These are phyloP conservation scores for Orgyia antiqua DNA, from an alignment of 2,888 invertebrate species.

Conservation along the genomic window DNA sequence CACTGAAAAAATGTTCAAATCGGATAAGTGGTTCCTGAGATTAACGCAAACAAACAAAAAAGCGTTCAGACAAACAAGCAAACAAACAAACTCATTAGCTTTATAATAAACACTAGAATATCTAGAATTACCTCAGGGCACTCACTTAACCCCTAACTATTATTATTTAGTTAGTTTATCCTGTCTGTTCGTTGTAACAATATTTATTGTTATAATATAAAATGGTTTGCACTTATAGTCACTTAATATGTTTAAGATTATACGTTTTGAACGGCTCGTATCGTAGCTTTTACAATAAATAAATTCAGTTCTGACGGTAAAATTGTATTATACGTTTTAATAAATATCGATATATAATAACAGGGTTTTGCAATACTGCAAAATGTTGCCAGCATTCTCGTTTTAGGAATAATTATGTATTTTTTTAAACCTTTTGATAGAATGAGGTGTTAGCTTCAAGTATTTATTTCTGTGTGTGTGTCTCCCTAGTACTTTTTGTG, in stretches of 20 bases:
- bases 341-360: slow-evolving; percentile 30
- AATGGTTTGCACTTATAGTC: slow-evolving; percentile 26
- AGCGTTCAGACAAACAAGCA: too few species aligned
- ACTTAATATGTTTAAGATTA: slow-evolving; percentile 39
- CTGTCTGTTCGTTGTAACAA: slow-evolving; percentile 19
- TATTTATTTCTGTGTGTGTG: too few species aligned
- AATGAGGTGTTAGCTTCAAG: too few species aligned
- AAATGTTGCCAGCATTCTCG: slow-evolving; percentile 18
- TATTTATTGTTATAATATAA: slow-evolving; percentile 36
- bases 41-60: too few species aligned
- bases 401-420: slow-evolving; percentile 20
- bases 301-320: slow-evolving; percentile 40
- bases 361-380: slow-evolving; percentile 25
- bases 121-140: slow-evolving; percentile 15
- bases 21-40: too few species aligned
- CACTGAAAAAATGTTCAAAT: too few species aligned
- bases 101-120: background rate
- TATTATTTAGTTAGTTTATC: slow-evolving; percentile 23
- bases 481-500: too few species aligned
- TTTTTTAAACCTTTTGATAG: too few species aligned
- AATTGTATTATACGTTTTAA: slow-evolving; percentile 40
- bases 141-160: slow-evolving; percentile 13
- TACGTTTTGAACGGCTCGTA: slow-evolving; percentile 24
- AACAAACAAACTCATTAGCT: too few species aligned
- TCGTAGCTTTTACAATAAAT: slow-evolving; percentile 38